phyloP scores from a whole-genome alignment of 2,888 invertebrate genomes.

The Gortyna flavago region DNA sequence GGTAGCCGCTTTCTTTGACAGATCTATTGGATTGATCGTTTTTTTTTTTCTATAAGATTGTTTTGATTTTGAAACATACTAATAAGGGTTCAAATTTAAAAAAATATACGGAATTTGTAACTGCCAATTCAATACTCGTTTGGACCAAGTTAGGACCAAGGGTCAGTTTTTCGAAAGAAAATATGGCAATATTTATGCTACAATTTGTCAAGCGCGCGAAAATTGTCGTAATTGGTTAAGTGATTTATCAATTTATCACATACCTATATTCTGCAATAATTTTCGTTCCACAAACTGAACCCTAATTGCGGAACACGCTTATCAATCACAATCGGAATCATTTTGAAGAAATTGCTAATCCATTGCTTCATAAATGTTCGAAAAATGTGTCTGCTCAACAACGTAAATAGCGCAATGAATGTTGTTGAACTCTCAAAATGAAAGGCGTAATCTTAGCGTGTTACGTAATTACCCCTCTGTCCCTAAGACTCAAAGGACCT shows the following conservation, averaged over 20 bases:
- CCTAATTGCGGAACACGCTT: neutral
- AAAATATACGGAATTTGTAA: too few relatives aligned
- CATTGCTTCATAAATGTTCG: neutral
- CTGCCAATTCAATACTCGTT: neutral
- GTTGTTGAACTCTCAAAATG: neutral
- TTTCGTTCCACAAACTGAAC: neutral
- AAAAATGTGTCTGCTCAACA: neutral
- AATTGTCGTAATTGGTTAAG: neutral
- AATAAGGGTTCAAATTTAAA: neutral
- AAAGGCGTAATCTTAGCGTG: neutral
- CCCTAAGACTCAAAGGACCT: neutral
- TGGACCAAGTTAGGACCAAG: neutral
- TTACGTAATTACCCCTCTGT: neutral
- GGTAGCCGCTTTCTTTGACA: conserved; percentile 41
- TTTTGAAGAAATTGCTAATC: neutral
- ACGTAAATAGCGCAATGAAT: neutral
- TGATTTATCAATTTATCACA: neutral
- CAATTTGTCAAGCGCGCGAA: neutral
- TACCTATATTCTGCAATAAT: neutral
- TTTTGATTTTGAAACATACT: conserved; percentile 1
- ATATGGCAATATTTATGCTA: neutral
- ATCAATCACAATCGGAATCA: neutral
- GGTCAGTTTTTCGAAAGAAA: neutral
- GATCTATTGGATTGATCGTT: conserved; percentile 15
- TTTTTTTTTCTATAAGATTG: neutral